Evolutionary conservation across 2,888 invertebrate genomes (phyloP).

Genomic region (Microctonus brassicae): DNA sequence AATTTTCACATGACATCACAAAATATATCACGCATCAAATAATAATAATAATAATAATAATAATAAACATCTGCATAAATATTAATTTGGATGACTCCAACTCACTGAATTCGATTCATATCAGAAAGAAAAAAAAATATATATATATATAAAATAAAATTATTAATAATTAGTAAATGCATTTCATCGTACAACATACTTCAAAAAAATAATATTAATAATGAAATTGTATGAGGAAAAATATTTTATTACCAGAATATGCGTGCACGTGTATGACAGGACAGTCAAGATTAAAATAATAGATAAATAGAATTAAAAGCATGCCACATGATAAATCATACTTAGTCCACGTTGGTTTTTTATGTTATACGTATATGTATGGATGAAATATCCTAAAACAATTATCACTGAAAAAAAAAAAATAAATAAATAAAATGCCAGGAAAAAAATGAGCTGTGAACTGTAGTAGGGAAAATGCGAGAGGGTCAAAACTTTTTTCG

Average conservation of each 20-base stretch:
- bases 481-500: conserved; percentile 20
- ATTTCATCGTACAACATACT: background rate
- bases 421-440: background rate
- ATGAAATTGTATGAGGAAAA: background rate
- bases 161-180: background rate
- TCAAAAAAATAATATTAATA: background rate
- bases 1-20: background rate
- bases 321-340: background rate
- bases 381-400: conserved; percentile 10
- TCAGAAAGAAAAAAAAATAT: conserved; percentile 6
- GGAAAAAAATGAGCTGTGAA: conserved; percentile 1
- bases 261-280: background rate
- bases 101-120: background rate
- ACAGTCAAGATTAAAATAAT: background rate
- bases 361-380: background rate
- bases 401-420: conserved; percentile 4
- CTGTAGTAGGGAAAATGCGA: conserved; percentile 9
- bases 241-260: background rate
- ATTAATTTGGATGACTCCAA: background rate
- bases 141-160: too few species aligned
- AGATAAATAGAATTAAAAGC: background rate
- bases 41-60: too few species aligned
- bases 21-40: too few species aligned
- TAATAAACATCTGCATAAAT: background rate
- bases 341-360: background rate